phyloP scores from a whole-genome alignment of 2,113 vertebrate genomes.

The Corythaeola cristata region DNA sequence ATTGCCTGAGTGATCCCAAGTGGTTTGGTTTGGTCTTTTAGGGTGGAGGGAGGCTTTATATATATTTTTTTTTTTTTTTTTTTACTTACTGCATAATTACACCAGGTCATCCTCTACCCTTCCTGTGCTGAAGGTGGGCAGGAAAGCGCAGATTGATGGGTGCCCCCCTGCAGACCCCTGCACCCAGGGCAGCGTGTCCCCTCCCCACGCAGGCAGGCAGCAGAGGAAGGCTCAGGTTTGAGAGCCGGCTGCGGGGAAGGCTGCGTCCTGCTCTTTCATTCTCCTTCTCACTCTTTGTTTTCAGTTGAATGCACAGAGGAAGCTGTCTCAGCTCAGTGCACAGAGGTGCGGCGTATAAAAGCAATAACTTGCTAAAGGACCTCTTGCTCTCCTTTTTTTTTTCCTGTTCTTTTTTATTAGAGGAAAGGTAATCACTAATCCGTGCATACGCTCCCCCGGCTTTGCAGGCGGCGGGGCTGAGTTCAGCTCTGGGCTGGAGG shows the following conservation, averaged over 20 bases:
- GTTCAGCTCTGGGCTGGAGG: constrained; percentile 8
- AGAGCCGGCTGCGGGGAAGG: not conserved
- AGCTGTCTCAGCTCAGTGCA: constrained; percentile 63
- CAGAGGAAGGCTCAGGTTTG: not conserved
- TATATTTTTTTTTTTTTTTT: not conserved
- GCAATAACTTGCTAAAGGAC: constrained; percentile 37
- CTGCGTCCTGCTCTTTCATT: not conserved
- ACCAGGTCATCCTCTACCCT: not conserved
- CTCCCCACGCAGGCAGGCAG: not conserved
- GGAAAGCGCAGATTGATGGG: not conserved
- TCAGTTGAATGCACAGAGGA: constrained; percentile 61
- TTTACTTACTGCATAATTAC: not conserved
- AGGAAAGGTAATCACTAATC: constrained; percentile 30
- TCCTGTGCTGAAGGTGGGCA: not conserved
- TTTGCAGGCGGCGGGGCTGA: not conserved
- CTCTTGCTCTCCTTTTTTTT: not conserved
- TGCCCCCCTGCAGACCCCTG: not conserved
- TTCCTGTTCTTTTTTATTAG: not conserved
- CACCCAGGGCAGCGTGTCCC: not conserved
- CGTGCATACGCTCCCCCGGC: not conserved
- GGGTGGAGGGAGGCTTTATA: no score
- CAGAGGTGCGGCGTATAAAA: constrained; percentile 39
- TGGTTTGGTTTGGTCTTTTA: no score
- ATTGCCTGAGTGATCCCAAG: not conserved
- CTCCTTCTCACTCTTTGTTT: constrained; percentile 70